Conservation (phyloP, 2,113 vertebrate genomes). For the Triplophysa tibetana region DNA sequence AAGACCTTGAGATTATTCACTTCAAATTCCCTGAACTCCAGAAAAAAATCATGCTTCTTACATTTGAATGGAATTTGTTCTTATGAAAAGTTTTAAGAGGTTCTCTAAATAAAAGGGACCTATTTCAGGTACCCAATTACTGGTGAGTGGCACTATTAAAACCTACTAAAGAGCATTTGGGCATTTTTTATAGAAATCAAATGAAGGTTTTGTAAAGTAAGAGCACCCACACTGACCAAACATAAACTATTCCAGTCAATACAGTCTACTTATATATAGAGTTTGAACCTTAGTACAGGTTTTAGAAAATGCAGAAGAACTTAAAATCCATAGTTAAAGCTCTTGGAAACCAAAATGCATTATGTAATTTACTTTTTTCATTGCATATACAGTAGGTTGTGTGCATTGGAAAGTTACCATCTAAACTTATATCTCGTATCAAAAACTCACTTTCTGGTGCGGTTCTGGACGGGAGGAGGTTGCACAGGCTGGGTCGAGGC, state of each 20-base stretch:
- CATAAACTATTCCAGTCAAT: conserved; percentile 37
- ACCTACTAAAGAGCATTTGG: background rate
- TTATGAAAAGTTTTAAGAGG: background rate
- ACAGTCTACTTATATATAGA: conserved; percentile 12
- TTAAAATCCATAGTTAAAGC: too few relatives aligned
- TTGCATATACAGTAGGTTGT: background rate
- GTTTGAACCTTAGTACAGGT: too few relatives aligned
- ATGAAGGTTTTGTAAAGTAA: background rate
- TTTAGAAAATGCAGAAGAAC: too few relatives aligned
- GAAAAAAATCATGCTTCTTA: background rate
- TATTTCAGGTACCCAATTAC: too few relatives aligned
- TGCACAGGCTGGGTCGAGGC: conserved; percentile 79
- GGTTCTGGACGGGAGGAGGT: conserved; percentile 71
- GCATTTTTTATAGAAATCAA: background rate
- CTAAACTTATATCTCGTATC: background rate
- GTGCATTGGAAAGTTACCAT: conserved; percentile 1
- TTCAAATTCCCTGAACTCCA: background rate
- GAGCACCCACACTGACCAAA: background rate
- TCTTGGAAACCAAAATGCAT: too few relatives aligned
- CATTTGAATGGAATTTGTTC: background rate
- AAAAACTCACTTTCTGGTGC: conserved; percentile 80
- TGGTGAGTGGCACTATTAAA: background rate
- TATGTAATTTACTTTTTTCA: background rate
- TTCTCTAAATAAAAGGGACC: too few relatives aligned
- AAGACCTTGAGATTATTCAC: background rate